A percentile compares a stretch with the other conserved stretches of the same genome.
phyloP scores from a whole-genome alignment of 2,113 vertebrate species.

The Perccottus glenii region DNA sequence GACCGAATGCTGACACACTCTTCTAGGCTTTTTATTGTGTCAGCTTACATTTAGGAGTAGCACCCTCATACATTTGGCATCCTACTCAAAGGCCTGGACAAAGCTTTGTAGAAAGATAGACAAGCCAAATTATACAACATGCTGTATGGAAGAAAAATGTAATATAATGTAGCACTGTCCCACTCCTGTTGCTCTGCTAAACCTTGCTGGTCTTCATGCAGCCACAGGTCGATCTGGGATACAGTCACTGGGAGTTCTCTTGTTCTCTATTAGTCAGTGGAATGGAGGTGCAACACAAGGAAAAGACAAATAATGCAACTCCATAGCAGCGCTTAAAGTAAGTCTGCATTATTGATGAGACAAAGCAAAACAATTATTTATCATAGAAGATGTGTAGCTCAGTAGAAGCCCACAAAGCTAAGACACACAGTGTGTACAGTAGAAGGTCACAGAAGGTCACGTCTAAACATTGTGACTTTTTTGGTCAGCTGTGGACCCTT shows the following conservation, averaged over 20 bases:
- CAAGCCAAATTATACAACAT: neutral
- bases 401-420: constrained; percentile 46
- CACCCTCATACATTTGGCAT: constrained; percentile 28
- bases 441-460: constrained; percentile 62
- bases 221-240: constrained; percentile 56
- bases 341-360: constrained; percentile 90
- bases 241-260: constrained; percentile 57
- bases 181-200: constrained; percentile 56
- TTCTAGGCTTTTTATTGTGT: constrained; percentile 58
- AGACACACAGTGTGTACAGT: constrained; percentile 29
- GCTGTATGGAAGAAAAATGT: neutral
- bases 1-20: constrained; percentile 60
- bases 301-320: constrained; percentile 75
- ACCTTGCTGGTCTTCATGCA: constrained; percentile 33
- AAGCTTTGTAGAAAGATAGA: neutral
- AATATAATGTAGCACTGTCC: neutral
- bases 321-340: constrained; percentile 88
- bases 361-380: constrained; percentile 91
- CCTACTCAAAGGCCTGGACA: neutral
- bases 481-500: constrained; percentile 54
- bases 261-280: constrained; percentile 70
- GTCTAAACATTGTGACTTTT: constrained; percentile 42
- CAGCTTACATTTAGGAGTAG: constrained; percentile 50
- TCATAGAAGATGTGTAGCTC: constrained; percentile 64
- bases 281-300: constrained; percentile 43